Base-by-base conservation (phyloP, 2,888 invertebrate species). In the Drosophila hamatofila region DNA sequence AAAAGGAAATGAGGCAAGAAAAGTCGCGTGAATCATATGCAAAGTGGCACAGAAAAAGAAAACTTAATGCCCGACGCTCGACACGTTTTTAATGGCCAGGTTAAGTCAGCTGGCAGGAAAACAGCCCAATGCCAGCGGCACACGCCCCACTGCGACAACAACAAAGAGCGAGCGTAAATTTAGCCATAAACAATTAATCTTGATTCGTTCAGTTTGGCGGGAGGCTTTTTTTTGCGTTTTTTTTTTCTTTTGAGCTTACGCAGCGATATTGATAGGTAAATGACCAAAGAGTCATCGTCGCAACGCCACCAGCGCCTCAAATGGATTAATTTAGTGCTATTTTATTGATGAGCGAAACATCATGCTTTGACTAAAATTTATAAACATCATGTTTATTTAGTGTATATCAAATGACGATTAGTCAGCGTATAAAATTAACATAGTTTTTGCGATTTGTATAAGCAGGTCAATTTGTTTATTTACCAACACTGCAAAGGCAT, bases 21-120 rank as follows among this genome's bases (percentile, higher is more conserved):
- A 85, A 81, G 56, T 79, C 74, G 66, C 83, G 74, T 83, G 83
- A 86, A 83, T 86, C 83, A 86, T 73, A 75, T 81, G 76, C 69
- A 72, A 80, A 78, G 74, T 81, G 63, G 63, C 71, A 83, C 81
- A 80, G 51, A 54, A 71, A 67, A 73, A 46, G 33, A 76, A 59
- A 77, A 71, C 52, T 46, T 27, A 66, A 71, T 58, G 23, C 12
- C 30, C 41, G 52, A 37, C 58, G 75, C 42, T 48, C 52, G 61
- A 58, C 71, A 64, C 75, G 67, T 65, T 78, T 67, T 68, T 78
- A 65, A 68, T 58, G 61, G 27, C 18, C 54, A 39, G 37, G n/a
- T n/a, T 37, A 35, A 35, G 37, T 12, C 52, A 37, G 37, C 25
- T 16, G 25, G 23, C 33, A 51, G 33, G 49, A 30, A 33, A 33